phyloP scores from a whole-genome alignment of 2,888 invertebrate genomes.

The Machimus atricapillus region DNA sequence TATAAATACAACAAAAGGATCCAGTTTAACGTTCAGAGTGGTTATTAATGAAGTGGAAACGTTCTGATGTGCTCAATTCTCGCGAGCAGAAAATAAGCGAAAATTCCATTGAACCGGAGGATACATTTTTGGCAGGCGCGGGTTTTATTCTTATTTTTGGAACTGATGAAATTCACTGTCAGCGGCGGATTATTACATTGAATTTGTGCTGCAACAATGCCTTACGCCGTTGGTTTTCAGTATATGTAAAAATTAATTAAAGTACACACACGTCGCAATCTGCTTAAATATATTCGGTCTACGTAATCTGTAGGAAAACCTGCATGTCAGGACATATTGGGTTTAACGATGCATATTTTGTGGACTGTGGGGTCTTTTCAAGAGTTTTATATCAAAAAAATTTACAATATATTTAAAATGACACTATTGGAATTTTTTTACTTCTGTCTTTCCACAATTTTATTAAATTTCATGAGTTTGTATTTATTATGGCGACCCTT shows the following conservation, averaged over 20 bases:
- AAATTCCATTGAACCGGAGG: neutral
- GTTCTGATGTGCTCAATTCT: neutral
- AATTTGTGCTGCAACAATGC: neutral
- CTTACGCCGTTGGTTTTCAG: neutral
- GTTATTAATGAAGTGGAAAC: neutral
- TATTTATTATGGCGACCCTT: neutral
- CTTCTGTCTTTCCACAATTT: neutral
- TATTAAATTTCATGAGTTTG: neutral
- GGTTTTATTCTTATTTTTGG: neutral
- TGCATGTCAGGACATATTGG: neutral
- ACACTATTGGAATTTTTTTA: neutral
- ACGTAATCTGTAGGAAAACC: neutral
- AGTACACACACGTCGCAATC: neutral
- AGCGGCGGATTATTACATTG: neutral
- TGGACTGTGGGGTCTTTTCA: neutral
- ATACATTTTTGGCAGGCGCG: neutral
- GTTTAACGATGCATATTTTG: neutral
- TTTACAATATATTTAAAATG: neutral
- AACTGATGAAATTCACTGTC: neutral
- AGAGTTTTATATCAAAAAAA: neutral
- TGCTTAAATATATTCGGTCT: neutral
- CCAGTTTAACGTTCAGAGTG: neutral
- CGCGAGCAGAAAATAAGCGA: neutral
- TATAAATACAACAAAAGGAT: neutral
- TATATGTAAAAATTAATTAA: neutral